Evolutionary conservation across 2,113 vertebrate species (phyloP).

Genomic region (Rhineura floridana): DNA sequence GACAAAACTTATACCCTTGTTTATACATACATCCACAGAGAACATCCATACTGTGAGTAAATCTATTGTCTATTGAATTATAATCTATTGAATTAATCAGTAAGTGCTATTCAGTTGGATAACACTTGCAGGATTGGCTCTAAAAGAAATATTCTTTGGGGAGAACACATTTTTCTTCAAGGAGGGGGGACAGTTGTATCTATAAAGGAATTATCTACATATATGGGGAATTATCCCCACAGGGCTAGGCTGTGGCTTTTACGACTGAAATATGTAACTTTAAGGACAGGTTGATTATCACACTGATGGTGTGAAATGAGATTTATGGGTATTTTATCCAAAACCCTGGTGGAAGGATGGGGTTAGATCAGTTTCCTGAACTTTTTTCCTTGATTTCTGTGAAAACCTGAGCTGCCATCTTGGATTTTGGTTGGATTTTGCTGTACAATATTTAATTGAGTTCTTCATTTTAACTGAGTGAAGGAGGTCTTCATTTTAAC

Average conservation of each 20-base stretch:
- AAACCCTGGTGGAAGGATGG: background rate
- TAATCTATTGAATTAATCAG: background rate
- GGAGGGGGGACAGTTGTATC: background rate
- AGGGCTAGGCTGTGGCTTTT: background rate
- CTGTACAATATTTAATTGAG: background rate
- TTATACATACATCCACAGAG: background rate
- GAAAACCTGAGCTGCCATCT: background rate
- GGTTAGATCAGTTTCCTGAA: background rate
- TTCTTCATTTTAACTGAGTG: background rate
- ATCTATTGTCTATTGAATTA: background rate
- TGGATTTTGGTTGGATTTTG: background rate
- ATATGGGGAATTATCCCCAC: background rate
- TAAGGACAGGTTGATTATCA: background rate
- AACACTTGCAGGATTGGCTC: background rate
- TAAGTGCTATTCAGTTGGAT: no score
- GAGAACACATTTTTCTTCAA: background rate
- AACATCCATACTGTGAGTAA: background rate
- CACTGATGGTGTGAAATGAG: background rate
- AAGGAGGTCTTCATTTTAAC: no score
- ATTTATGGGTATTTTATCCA: background rate
- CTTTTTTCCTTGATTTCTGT: background rate
- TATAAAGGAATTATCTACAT: background rate
- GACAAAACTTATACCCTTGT: background rate
- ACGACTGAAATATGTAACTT: background rate
- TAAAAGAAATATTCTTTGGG: background rate